Base-by-base conservation (phyloP, 1,140 invertebrate species). In the Hylyphantes graminicola region DNA sequence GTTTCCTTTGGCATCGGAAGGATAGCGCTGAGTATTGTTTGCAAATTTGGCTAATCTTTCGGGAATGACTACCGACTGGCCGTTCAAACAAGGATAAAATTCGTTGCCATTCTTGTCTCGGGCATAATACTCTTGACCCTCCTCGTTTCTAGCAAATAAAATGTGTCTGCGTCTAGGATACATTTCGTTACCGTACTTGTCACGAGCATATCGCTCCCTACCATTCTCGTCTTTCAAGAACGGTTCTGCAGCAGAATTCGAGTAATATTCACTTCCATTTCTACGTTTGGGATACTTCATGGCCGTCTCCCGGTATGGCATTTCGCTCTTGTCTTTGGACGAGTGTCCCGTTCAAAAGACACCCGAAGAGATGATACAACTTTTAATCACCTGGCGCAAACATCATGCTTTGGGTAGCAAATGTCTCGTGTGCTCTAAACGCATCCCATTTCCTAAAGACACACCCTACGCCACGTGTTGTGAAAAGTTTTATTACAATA, bases 371-470 rank as follows among this genome's bases (percentile, higher is more conserved):
- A n/a, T n/a, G n/a, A n/a, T n/a, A n/a, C n/a, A n/a, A n/a, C n/a
- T n/a, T n/a, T n/a, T n/a, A n/a, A n/a, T n/a, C n/a, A n/a, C 73
- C 0, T 75, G 73, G 73, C 19, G 73, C 7, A 75, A 75, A 50
- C 12, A 53, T 59, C 72, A 75, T n/a, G n/a, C n/a, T n/a, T n/a
- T n/a, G n/a, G n/a, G n/a, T n/a, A n/a, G n/a, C n/a, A n/a, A n/a
- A n/a, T n/a, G n/a, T n/a, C n/a, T n/a, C n/a, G n/a, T n/a, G n/a
- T n/a, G n/a, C n/a, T n/a, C n/a, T n/a, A n/a, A n/a, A n/a, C n/a
- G n/a, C n/a, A n/a, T n/a, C n/a, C n/a, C n/a, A n/a, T n/a, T n/a
- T n/a, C n/a, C n/a, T n/a, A n/a, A n/a, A n/a, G n/a, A n/a, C n/a
- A 8, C 19, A 15, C 64, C n/a, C 0, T 65, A 51, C n/a, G 67